Conservation (phyloP, 2,113 vertebrate genomes). For the Acanthochromis polyacanthus region DNA sequence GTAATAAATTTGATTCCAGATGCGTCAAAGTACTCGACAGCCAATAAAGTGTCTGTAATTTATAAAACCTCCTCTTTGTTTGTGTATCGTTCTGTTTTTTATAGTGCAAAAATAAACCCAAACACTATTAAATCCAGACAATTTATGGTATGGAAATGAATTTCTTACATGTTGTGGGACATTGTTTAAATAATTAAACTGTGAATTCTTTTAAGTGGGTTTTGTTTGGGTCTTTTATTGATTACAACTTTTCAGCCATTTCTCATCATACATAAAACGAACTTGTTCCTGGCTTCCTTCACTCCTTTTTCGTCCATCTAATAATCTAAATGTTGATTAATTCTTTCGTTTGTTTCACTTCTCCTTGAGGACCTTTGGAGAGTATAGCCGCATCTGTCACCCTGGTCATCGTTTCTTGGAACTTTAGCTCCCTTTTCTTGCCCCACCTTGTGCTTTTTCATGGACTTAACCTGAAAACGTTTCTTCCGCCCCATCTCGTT, state of each 20-base stretch:
- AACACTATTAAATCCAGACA: not conserved
- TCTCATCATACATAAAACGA: no score
- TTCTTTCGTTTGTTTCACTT: no score
- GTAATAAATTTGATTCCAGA: not conserved
- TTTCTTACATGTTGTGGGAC: not conserved
- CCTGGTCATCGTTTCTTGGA: no score
- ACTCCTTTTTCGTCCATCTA: not conserved
- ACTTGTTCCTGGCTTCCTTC: no score
- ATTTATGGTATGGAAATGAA: not conserved
- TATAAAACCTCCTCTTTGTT: conserved; percentile 4
- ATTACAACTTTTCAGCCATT: no score
- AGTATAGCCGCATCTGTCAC: no score
- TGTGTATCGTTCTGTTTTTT: not conserved
- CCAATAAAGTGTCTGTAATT: conserved; percentile 46
- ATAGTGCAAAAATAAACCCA: not conserved
- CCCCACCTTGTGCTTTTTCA: no score
- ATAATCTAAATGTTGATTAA: no score
- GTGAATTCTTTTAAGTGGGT: not conserved
- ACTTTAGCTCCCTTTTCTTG: no score
- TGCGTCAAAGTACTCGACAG: conserved; percentile 18
- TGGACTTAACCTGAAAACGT: no score
- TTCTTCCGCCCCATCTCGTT: no score
- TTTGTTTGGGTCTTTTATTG: not conserved
- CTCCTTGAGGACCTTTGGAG: no score
- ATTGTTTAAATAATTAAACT: not conserved